phyloP scores from a whole-genome alignment of 1,140 invertebrate species.

The Pogonus chalceus region DNA sequence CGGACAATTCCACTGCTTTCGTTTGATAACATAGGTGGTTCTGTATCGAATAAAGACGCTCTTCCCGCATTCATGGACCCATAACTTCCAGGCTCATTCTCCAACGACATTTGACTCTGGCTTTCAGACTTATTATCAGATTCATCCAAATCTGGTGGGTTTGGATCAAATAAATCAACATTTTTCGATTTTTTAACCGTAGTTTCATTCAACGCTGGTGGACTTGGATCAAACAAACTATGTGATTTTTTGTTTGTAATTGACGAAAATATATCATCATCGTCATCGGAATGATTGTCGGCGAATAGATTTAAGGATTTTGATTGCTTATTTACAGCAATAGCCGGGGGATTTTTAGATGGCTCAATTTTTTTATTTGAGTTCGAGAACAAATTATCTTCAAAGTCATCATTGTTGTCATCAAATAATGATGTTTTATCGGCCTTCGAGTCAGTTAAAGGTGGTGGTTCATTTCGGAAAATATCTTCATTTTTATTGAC shows the following conservation, averaged over 20 bases:
- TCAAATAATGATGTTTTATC: conserved; percentile 26
- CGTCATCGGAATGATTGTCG: conserved; percentile 5
- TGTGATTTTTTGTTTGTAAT: conserved; percentile 6
- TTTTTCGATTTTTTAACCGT: not conserved
- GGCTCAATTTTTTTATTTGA: not conserved
- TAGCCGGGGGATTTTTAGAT: conserved; percentile 7
- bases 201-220: conserved; percentile 19
- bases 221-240: conserved; percentile 21
- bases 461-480: no score
- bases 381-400: conserved; percentile 23
- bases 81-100: not conserved
- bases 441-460: no score
- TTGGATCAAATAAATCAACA: conserved; percentile 21
- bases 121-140: conserved; percentile 21
- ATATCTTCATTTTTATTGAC: no score
- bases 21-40: conserved; percentile 23
- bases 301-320: conserved; percentile 14
- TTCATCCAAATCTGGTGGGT: conserved; percentile 21
- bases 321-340: not conserved
- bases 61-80: not conserved
- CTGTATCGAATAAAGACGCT: conserved; percentile 13
- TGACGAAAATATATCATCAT: conserved; percentile 1
- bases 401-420: conserved; percentile 17
- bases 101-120: not conserved
- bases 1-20: conserved; percentile 16